Evolutionary conservation across 2,797 vertebrate species (phyloP), one percentile per base, ranked within the genome.

Genomic region (Streptopelia turtur): DNA sequence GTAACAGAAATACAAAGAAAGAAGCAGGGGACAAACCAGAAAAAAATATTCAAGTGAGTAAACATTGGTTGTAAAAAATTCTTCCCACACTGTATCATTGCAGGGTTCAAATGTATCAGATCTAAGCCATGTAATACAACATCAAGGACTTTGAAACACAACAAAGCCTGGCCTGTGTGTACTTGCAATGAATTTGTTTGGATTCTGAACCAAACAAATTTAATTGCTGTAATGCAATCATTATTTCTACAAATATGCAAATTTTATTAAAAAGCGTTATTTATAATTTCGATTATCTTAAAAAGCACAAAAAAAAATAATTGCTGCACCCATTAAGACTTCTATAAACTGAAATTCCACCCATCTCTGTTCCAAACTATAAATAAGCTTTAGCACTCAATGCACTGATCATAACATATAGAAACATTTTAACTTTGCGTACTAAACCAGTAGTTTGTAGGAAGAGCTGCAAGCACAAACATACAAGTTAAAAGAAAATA

Each of bases 351-450:
- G 8, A 30, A 80, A 63, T 47, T 53, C 13, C 41, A 41, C 14
- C 47, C 9, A 0, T 1, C 4, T 60, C 30, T 23, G 11, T 50
- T 76, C 13, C 47, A 9, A 92, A 30, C 22, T 57, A 37, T 11
- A n/a, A 52, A 3, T 27, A 47, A 39, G 7, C 59, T 0, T 39
- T 13, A 80, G 12, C 4, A 30, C 33, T 75, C 47, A 64, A 64
- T 7, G 11, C 7, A 28, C 10, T 47, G 45, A 45, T 5, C 16
- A 9, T 11, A 52, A 70, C 6, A 33, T 1, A 27, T 0, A 35
- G 24, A 2, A 52, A 79, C 47, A 0, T 0, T 7, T 53, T 37
- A 53, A 49, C 8, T 53, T 87, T 17, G 35, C 2, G 2, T 35
- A n/a, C 25, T 60, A 35, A 25, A 70, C 16, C 1, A 49, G 8